Conservation (phyloP, 2,888 invertebrate species). For the Eristalinus aeneus region DNA sequence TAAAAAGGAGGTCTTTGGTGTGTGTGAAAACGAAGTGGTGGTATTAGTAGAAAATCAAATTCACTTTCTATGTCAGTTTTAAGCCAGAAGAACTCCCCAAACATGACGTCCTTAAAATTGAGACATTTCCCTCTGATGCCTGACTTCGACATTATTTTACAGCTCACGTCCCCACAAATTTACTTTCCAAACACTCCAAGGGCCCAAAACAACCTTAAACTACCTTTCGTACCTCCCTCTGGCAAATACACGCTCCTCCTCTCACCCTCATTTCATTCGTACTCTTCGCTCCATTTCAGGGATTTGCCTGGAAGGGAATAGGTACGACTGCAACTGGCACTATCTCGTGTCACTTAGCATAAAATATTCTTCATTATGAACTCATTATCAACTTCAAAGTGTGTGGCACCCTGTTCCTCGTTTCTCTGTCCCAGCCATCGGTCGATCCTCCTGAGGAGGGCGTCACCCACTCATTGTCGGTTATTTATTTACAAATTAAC, state of each 20-base stretch:
- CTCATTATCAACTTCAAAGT: slow-evolving; percentile 21
- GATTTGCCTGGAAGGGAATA: background rate
- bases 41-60: too few relatives aligned
- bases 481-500: slow-evolving; percentile 58
- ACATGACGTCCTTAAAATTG: too few relatives aligned
- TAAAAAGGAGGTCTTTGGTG: too few relatives aligned
- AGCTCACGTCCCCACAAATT: too few relatives aligned
- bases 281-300: background rate
- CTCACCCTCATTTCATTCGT: background rate
- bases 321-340: background rate
- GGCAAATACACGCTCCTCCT: background rate
- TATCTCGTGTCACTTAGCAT: slow-evolving; percentile 19
- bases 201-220: too few relatives aligned
- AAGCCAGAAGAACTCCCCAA: too few relatives aligned
- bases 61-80: too few relatives aligned
- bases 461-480: slow-evolving; percentile 3
- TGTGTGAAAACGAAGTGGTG: too few relatives aligned
- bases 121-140: too few relatives aligned
- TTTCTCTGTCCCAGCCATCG: too few relatives aligned
- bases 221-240: background rate
- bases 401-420: background rate
- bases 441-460: background rate
- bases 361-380: slow-evolving; percentile 14
- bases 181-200: too few relatives aligned
- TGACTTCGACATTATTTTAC: too few relatives aligned